A percentile compares a stretch with the other conserved stretches of the same genome.
Evolutionary conservation across 2,797 vertebrate genomes (phyloP).

Genomic region (Crossoptilon crossoptilon): DNA sequence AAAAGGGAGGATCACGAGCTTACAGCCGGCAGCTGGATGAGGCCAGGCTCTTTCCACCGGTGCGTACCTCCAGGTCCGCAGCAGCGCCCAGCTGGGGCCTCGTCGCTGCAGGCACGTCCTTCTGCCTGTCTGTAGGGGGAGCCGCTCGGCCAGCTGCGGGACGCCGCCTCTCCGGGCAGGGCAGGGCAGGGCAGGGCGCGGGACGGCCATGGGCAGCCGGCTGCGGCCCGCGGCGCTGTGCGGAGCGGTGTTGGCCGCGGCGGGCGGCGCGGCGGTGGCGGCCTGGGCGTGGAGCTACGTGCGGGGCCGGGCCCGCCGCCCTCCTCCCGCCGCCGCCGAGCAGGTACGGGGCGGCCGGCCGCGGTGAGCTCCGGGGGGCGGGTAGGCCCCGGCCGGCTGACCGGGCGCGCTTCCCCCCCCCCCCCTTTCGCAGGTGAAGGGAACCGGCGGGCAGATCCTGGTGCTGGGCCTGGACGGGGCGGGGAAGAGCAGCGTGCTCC

Average conservation of each 20-base stretch:
- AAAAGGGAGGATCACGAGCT: no score
- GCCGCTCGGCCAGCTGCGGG: neutral
- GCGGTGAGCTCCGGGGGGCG: no score
- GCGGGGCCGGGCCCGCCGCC: neutral
- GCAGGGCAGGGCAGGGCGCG: neutral
- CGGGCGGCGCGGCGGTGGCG: neutral
- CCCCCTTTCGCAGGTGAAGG: slow-evolving; percentile 63
- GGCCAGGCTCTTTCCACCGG: no score
- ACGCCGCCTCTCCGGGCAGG: no score
- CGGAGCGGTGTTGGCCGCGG: neutral
- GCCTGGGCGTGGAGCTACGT: neutral
- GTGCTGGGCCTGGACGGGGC: slow-evolving; percentile 93
- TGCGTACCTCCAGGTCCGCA: no score
- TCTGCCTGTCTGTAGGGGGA: neutral
- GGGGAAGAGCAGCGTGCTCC: slow-evolving; percentile 92
- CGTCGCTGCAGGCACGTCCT: neutral
- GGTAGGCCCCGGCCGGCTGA: neutral
- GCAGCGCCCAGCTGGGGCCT: no score
- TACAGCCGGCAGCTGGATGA: no score
- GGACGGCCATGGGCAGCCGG: neutral
- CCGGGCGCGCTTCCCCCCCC: neutral
- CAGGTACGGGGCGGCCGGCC: neutral
- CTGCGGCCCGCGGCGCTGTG: neutral
- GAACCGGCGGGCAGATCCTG: slow-evolving; percentile 85
- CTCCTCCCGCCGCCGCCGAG: neutral